phyloP scores from a whole-genome alignment of 2,888 invertebrate genomes.

The Julus scandinavius region DNA sequence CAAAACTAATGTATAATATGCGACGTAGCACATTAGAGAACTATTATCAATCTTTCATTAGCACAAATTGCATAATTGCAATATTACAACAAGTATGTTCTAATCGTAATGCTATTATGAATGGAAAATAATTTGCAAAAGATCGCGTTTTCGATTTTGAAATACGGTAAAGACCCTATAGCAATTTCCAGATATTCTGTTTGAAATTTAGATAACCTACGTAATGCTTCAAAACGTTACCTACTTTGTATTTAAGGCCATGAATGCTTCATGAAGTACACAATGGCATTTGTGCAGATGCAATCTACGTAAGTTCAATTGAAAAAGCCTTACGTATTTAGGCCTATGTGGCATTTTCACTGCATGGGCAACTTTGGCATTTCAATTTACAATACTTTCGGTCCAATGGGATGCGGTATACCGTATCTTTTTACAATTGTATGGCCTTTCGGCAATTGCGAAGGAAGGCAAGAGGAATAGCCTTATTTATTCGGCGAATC shows the following conservation, averaged over 20 bases:
- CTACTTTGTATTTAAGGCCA: neutral
- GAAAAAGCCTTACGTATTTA: neutral
- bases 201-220: no score
- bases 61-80: no score
- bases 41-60: no score
- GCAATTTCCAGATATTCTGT: neutral
- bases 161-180: no score
- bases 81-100: no score
- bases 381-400: slow-evolving; percentile 14
- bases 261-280: slow-evolving; percentile 30
- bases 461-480: neutral
- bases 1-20: no score
- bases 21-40: no score
- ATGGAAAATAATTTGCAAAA: no score
- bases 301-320: neutral
- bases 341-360: neutral
- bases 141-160: no score
- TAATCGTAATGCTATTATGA: no score
- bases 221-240: no score
- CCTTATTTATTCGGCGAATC: neutral
- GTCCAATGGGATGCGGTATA: neutral
- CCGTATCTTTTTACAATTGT: neutral
- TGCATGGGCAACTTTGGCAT: neutral
- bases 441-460: neutral
- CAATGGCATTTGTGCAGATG: neutral